Evolutionary conservation across 1,140 invertebrate species (phyloP).

Genomic region (Hyles vespertilio): DNA sequence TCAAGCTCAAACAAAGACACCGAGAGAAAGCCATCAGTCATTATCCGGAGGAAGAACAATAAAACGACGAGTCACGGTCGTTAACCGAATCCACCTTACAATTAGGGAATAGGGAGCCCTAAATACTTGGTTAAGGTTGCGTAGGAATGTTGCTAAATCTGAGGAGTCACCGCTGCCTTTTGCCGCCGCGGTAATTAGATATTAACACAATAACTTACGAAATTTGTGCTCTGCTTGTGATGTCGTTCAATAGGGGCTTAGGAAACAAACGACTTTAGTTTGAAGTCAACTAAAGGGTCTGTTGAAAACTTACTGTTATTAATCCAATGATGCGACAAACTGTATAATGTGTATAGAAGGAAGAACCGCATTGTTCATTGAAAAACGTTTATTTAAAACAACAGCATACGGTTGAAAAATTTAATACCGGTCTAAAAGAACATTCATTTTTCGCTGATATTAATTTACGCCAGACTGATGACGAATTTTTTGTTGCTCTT

Average conservation of each 20-base stretch:
- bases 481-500: too few relatives aligned
- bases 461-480: too few relatives aligned
- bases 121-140: slow-evolving; percentile 32
- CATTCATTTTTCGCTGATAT: too few relatives aligned
- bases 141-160: slow-evolving; percentile 36
- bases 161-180: slow-evolving; percentile 28
- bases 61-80: slow-evolving; percentile 61
- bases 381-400: neutral
- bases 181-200: slow-evolving; percentile 20
- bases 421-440: too few relatives aligned
- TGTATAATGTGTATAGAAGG: neutral
- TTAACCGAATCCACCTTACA: slow-evolving; percentile 54
- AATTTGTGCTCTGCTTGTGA: slow-evolving; percentile 11
- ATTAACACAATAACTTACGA: slow-evolving; percentile 24
- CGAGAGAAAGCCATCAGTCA: slow-evolving; percentile 63
- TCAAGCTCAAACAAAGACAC: slow-evolving; percentile 65
- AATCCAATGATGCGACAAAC: neutral
- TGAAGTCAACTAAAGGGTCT: neutral
- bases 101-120: slow-evolving; percentile 24
- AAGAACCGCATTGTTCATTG: neutral
- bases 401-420: too few relatives aligned
- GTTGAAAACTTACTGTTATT: neutral
- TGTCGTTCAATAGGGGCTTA: slow-evolving; percentile 2
- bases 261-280: slow-evolving; percentile 7
- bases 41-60: slow-evolving; percentile 64